phyloP scores from a whole-genome alignment of 1,140 invertebrate species.

The Aphis gossypii region DNA sequence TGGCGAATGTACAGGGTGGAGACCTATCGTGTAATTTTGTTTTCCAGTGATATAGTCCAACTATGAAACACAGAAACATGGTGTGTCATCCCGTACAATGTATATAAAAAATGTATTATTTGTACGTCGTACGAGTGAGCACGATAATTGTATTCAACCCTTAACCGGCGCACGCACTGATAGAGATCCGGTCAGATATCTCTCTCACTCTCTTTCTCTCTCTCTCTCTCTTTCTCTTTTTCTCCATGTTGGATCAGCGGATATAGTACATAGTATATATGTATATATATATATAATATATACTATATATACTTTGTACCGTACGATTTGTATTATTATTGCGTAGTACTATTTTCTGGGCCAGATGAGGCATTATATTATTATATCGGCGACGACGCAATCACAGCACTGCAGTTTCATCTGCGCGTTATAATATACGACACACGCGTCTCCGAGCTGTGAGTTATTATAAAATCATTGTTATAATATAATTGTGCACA shows the following conservation, averaged over 20 bases:
- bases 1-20: not conserved
- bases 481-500: not conserved
- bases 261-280: too few species aligned
- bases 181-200: not conserved
- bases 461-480: not conserved
- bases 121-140: not conserved
- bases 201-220: not conserved
- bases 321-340: not conserved
- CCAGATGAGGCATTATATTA: not conserved
- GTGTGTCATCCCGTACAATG: not conserved
- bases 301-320: not conserved
- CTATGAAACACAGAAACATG: not conserved
- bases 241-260: not conserved
- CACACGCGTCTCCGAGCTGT: not conserved
- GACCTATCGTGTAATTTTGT: not conserved
- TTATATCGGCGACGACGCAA: not conserved
- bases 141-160: conserved; percentile 19
- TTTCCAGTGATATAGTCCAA: not conserved
- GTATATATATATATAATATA: not conserved
- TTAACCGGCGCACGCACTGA: not conserved
- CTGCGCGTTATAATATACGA: not conserved
- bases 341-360: not conserved
- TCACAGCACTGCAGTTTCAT: not conserved
- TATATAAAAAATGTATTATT: not conserved
- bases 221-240: not conserved